Base-by-base conservation (phyloP, 2,113 vertebrate genomes). In the Tringa solitaria region DNA sequence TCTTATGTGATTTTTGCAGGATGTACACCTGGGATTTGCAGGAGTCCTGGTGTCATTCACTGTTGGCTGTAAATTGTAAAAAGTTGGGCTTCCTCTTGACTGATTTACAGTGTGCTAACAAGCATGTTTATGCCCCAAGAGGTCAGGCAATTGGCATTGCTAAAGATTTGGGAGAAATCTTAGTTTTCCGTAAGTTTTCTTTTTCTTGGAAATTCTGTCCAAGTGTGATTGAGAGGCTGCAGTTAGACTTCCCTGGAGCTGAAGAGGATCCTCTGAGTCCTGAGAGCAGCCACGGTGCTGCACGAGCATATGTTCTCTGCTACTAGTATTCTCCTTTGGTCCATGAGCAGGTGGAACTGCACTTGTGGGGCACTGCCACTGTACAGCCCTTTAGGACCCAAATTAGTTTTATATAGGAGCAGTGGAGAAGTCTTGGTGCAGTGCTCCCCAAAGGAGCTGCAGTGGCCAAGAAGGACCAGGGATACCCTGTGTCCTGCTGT, bases 281-380 rank as follows among this genome's bases (percentile, higher is more conserved):
- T 86, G 6, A 46, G 70, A 30, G 20, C 3, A 22, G 35, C 28
- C 4, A 0, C 3, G 14, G 41, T 4, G 19, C 50, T n/a, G 56
- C 22, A 14, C 3, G 4, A 56, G 14, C 6, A 0, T 3, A 30
- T 9, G 4, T 22, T 48, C 41, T 79, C 37, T 74, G 41, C 37
- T 54, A 1, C 33, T 13, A 24, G 9, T 1, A 8, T 30, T 30
- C 17, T 19, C 19, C 54, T 63, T 54, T 5, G 8, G 6, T 60
- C 28, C 78, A 27, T 0, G 0, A 18, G 13, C 39, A 43, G 32
- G 10, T 43, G 48, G 54, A 54, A 45, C 32, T 6, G 9, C 15
- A 19, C 18, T 35, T 46, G 26, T 1, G 5, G 57, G 26, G 30
- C 3, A 0, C 21, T 0, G 0, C 27, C 23, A 10, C 41, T 3